Conservation (phyloP, 2,113 vertebrate genomes). For the Rhadina sibilatrix region DNA sequence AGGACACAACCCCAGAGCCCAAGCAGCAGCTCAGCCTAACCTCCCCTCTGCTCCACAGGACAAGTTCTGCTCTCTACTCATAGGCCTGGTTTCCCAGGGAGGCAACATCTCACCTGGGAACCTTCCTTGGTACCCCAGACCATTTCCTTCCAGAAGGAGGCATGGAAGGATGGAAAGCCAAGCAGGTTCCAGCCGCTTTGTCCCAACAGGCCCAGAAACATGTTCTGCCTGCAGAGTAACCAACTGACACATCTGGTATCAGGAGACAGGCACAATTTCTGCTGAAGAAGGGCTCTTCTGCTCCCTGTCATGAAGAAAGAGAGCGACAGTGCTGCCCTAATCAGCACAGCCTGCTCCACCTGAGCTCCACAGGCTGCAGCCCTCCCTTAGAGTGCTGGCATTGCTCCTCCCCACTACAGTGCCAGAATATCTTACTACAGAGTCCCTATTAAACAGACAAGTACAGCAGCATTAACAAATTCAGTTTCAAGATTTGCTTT, state of each 20-base stretch:
- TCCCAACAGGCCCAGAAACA: not conserved
- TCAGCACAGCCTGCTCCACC: not conserved
- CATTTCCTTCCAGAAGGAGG: not conserved
- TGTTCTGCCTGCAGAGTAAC: accelerated
- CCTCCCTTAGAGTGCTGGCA: accelerated
- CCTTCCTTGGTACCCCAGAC: too few species aligned
- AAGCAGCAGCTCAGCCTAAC: not conserved
- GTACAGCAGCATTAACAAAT: not conserved
- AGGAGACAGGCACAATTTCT: not conserved
- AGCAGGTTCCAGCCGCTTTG: not conserved
- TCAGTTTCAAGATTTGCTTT: not conserved
- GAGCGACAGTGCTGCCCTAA: too few species aligned
- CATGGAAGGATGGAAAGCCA: accelerated
- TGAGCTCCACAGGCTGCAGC: not conserved
- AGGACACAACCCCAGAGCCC: not conserved
- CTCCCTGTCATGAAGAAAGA: not conserved
- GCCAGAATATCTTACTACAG: not conserved
- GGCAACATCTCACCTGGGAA: not conserved
- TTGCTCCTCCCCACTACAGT: not conserved
- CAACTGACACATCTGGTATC: accelerated
- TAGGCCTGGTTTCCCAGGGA: not conserved
- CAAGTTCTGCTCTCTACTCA: not conserved
- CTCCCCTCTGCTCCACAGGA: not conserved
- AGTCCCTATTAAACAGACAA: not conserved
- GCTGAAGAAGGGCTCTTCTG: not conserved